phyloP scores from a whole-genome alignment of 1,140 invertebrate genomes.

The Melanaphis sacchari region DNA sequence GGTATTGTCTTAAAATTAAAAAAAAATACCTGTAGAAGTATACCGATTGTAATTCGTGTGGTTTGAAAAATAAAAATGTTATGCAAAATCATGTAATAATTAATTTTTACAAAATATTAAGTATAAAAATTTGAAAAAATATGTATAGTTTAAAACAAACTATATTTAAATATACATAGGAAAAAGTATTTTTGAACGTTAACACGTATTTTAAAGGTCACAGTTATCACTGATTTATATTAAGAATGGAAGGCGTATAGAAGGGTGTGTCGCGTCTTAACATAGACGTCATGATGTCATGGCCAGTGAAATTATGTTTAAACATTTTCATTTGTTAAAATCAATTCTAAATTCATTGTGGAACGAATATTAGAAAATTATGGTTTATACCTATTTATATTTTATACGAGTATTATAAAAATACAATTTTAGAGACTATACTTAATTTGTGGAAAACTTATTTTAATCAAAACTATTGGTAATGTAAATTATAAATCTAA shows the following conservation, averaged over 20 bases:
- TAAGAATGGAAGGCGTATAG: background rate
- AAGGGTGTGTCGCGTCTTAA: background rate
- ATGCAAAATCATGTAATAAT: background rate
- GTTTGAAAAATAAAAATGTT: background rate
- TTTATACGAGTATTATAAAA: background rate
- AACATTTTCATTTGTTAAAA: background rate
- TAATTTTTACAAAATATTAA: background rate
- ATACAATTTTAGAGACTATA: background rate
- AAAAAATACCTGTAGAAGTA: background rate
- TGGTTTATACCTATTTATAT: background rate
- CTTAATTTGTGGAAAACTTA: too few species aligned
- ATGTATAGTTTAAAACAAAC: background rate
- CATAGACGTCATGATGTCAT: background rate
- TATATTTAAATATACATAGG: background rate
- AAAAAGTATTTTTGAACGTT: background rate
- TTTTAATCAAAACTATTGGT: background rate
- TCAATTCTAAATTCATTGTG: background rate
- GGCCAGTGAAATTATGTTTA: background rate
- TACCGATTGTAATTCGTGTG: background rate
- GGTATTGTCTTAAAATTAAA: background rate
- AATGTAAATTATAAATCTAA: background rate
- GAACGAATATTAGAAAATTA: background rate
- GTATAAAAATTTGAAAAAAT: background rate
- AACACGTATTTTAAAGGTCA: constrained; percentile 6
- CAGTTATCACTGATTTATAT: background rate